phyloP scores from a whole-genome alignment of 2,888 invertebrate genomes.

The Dusona sp. region DNA sequence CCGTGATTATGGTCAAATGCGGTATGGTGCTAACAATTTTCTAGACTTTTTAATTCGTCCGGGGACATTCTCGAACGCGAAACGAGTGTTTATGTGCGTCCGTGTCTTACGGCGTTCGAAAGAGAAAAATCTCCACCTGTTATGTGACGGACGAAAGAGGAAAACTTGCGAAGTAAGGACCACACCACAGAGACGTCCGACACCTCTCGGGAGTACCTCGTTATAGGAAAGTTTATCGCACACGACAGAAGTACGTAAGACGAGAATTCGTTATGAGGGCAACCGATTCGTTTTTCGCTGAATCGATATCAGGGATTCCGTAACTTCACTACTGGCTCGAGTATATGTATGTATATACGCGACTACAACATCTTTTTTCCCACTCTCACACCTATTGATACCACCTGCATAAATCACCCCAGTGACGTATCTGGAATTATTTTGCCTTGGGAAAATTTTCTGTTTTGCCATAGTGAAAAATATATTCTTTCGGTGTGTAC shows the following conservation, averaged over 20 bases:
- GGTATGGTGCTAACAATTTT: slow-evolving; percentile 64
- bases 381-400: not conserved
- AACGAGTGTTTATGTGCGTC: slow-evolving; percentile 9
- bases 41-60: slow-evolving; percentile 71
- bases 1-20: slow-evolving; percentile 57
- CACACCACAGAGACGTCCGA: slow-evolving; percentile 58
- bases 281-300: slow-evolving; percentile 62
- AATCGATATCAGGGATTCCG: slow-evolving; percentile 54
- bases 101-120: slow-evolving; percentile 1
- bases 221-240: slow-evolving; percentile 72
- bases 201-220: slow-evolving; percentile 70
- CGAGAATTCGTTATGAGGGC: slow-evolving; percentile 67
- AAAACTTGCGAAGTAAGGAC: slow-evolving; percentile 61
- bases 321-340: slow-evolving; percentile 33
- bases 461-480: not conserved
- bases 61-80: slow-evolving; percentile 63
- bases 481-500: not conserved
- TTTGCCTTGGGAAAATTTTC: slow-evolving; percentile 4
- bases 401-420: slow-evolving; percentile 38
- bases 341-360: not conserved
- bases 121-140: slow-evolving; percentile 19
- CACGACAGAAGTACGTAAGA: slow-evolving; percentile 67
- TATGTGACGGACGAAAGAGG: slow-evolving; percentile 21
- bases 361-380: slow-evolving; percentile 1
- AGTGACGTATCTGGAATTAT: slow-evolving; percentile 24